Evolutionary conservation across 2,888 invertebrate genomes (phyloP).

Genomic region (Zelleria hepariella): DNA sequence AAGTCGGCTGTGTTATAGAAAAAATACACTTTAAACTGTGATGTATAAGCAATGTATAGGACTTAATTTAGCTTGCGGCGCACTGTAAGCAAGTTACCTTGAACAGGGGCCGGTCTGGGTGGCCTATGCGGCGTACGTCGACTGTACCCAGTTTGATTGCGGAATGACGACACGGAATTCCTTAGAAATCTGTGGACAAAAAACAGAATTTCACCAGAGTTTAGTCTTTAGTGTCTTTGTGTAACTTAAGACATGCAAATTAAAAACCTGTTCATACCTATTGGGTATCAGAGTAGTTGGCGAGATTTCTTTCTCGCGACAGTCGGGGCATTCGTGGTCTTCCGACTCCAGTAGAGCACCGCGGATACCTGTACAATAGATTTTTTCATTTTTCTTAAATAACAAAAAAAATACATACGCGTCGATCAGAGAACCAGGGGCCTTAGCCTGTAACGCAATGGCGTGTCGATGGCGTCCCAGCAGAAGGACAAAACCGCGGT

Average conservation of each 20-base stretch:
- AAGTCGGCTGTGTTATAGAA: too few relatives aligned
- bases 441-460: too few relatives aligned
- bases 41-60: too few relatives aligned
- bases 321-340: slow-evolving; percentile 95
- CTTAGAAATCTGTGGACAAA: slow-evolving; percentile 77
- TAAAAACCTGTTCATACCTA: too few relatives aligned
- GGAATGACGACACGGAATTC: slow-evolving; percentile 90
- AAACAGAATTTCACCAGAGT: neutral
- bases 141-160: slow-evolving; percentile 92
- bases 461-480: too few relatives aligned
- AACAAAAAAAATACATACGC: too few relatives aligned
- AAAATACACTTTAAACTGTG: too few relatives aligned
- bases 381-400: neutral
- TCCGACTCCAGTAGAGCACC: slow-evolving; percentile 91
- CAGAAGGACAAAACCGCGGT: too few relatives aligned
- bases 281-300: slow-evolving; percentile 95
- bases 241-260: too few relatives aligned
- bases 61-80: too few relatives aligned
- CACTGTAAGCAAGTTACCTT: slow-evolving; percentile 23
- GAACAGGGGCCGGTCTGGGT: slow-evolving; percentile 29
- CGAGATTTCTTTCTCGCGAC: slow-evolving; percentile 92
- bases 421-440: too few relatives aligned
- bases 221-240: too few relatives aligned
- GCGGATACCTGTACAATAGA: slow-evolving; percentile 79
- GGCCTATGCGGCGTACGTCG: slow-evolving; percentile 54